phyloP scores from a whole-genome alignment of 2,888 invertebrate species.

The Danaus chrysippus region DNA sequence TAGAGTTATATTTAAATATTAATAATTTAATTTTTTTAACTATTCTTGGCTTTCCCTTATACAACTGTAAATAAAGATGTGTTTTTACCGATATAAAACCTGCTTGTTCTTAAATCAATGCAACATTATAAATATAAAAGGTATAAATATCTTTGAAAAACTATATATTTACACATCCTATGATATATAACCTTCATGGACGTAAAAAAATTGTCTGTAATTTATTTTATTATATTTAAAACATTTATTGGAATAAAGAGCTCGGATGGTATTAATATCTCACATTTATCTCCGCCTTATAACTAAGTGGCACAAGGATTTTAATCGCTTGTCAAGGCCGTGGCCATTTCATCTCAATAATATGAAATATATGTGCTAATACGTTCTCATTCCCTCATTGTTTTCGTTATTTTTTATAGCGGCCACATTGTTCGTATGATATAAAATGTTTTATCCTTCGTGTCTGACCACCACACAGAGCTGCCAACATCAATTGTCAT shows the following conservation, averaged over 20 bases:
- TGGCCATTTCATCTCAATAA: conserved; percentile 11
- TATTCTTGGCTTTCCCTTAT: too few species aligned
- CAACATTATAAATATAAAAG: too few species aligned
- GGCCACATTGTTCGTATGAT: not conserved
- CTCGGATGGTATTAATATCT: conserved; percentile 5
- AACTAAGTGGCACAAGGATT: conserved; percentile 24
- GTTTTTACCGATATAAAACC: too few species aligned
- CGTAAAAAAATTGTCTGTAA: too few species aligned
- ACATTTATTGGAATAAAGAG: conserved; percentile 2
- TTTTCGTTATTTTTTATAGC: conserved; percentile 8
- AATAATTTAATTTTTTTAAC: too few species aligned
- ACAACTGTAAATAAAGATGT: too few species aligned
- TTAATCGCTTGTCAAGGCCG: conserved; percentile 17
- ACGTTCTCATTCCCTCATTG: not conserved
- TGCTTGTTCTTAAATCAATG: too few species aligned
- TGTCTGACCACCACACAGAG: not conserved
- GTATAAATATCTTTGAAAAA: too few species aligned
- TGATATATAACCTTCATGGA: too few species aligned
- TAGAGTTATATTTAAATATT: too few species aligned
- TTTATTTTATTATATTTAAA: not conserved
- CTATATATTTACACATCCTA: too few species aligned
- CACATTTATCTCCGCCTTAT: conserved; percentile 7
- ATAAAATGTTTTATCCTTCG: not conserved
- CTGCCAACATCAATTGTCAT: not conserved
- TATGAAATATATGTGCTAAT: conserved; percentile 4